Evolutionary conservation across 2,113 vertebrate genomes (phyloP).

Genomic region (Phalacrocorax carbo): DNA sequence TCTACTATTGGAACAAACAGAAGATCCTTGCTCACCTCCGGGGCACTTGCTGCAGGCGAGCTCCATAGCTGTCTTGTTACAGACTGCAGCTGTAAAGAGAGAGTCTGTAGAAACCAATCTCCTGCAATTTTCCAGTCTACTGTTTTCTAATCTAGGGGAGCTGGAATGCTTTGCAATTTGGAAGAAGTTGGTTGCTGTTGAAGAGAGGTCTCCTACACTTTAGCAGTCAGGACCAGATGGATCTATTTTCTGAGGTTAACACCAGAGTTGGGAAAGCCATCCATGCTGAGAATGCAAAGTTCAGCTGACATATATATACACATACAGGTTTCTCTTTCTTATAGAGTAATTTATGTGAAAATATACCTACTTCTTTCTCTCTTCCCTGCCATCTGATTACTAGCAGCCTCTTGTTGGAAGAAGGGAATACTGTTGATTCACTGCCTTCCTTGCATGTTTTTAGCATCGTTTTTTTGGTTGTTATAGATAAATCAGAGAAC

Average conservation of each 20-base stretch:
- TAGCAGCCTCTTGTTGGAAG: background rate
- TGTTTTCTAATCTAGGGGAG: slow-evolving; percentile 73
- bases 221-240: slow-evolving; percentile 42
- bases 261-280: background rate
- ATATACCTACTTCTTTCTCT: background rate
- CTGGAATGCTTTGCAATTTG: slow-evolving; percentile 67
- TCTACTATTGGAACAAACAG: slow-evolving; percentile 7
- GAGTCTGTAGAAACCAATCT: slow-evolving; percentile 70
- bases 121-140: slow-evolving; percentile 77
- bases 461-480: background rate
- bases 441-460: background rate
- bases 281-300: background rate
- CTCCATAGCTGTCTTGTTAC: slow-evolving; percentile 55
- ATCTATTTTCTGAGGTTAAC: slow-evolving; percentile 60
- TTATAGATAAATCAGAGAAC: slow-evolving; percentile 17
- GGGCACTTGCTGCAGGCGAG: slow-evolving; percentile 2
- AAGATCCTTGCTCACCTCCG: fast-evolving
- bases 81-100: slow-evolving; percentile 58
- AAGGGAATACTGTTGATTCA: background rate
- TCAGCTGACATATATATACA: background rate
- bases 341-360: background rate
- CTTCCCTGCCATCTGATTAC: background rate
- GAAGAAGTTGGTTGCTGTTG: slow-evolving; percentile 55
- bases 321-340: background rate
- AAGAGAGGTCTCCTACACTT: slow-evolving; percentile 53